A percentile compares a stretch with the other conserved stretches of the same genome.
Evolutionary conservation across 1,140 invertebrate genomes (phyloP).

Genomic region (Rhagoletis pomonella): DNA sequence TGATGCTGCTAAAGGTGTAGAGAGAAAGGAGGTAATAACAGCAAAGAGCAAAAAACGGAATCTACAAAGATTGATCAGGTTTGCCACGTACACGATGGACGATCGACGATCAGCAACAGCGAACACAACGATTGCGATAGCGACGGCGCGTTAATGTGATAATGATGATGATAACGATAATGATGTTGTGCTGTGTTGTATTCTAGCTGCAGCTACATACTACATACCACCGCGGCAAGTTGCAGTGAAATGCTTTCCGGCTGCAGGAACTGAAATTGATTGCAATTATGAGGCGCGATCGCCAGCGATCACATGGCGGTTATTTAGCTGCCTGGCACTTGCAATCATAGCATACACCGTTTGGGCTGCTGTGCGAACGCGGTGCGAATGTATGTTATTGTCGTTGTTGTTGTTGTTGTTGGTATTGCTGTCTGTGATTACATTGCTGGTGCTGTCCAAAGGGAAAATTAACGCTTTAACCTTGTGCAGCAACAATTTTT

Average conservation of each 20-base stretch:
- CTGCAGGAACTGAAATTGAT: conserved; percentile 42
- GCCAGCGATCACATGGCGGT: neutral
- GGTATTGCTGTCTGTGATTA: neutral
- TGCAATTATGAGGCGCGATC: conserved; percentile 47
- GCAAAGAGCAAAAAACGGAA: neutral
- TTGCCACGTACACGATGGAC: conserved; percentile 25
- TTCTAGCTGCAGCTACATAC: no score
- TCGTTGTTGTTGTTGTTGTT: neutral
- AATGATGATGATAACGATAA: conserved; percentile 51
- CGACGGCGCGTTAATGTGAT: conserved; percentile 47
- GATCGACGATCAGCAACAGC: conserved; percentile 19
- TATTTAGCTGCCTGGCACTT: neutral
- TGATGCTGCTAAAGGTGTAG: neutral
- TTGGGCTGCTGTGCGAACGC: neutral
- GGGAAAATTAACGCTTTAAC: conserved; percentile 33
- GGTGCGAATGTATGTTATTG: conserved; percentile 1
- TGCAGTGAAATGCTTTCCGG: neutral
- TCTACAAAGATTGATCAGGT: conserved; percentile 38
- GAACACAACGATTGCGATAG: neutral
- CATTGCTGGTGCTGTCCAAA: neutral
- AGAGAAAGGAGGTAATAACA: neutral
- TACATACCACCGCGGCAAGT: neutral
- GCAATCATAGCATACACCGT: neutral
- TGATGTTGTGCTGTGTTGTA: conserved; percentile 1
- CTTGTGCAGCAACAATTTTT: conserved; percentile 19